Evolutionary conservation across 2,113 vertebrate species (phyloP).

Genomic region (rabbit (Oryctolagus cuniculus)): DNA sequence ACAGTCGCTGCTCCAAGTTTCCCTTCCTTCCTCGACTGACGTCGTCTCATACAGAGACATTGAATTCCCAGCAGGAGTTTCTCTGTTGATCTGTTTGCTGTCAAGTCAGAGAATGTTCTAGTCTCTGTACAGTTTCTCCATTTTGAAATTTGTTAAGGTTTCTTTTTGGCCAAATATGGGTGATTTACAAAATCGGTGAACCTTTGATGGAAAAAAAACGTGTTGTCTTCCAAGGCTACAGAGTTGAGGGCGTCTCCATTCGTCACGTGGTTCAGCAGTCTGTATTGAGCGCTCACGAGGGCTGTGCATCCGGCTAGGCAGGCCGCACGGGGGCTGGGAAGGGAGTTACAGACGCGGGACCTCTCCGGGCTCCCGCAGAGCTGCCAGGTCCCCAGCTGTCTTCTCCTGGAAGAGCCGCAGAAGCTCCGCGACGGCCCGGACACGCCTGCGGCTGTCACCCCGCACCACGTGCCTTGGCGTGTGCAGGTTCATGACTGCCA

Average conservation of each 20-base stretch:
- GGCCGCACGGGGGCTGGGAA: neutral
- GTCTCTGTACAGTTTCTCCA: neutral
- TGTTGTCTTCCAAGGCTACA: neutral
- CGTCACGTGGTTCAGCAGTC: neutral
- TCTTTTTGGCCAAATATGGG: neutral
- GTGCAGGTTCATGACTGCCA: neutral
- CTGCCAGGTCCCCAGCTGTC: neutral
- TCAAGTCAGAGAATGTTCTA: neutral
- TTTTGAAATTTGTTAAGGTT: neutral
- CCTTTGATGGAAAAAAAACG: neutral
- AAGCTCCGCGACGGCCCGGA: neutral
- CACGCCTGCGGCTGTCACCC: neutral
- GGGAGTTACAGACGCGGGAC: neutral
- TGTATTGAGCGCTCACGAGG: too few species aligned
- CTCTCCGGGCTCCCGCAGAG: neutral
- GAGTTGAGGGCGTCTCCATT: neutral
- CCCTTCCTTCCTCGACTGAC: neutral
- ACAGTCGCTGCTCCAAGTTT: neutral
- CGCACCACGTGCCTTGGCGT: neutral
- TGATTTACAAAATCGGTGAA: neutral
- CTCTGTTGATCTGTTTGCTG: neutral
- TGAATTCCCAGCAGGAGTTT: constrained; percentile 21
- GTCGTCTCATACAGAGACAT: neutral
- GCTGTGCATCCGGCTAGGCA: too few species aligned
- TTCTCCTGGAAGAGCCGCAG: neutral